Evolutionary conservation across 1,140 invertebrate genomes (phyloP), one percentile per base, ranked within the genome.

Genomic region (Brachionus calyciflorus): DNA sequence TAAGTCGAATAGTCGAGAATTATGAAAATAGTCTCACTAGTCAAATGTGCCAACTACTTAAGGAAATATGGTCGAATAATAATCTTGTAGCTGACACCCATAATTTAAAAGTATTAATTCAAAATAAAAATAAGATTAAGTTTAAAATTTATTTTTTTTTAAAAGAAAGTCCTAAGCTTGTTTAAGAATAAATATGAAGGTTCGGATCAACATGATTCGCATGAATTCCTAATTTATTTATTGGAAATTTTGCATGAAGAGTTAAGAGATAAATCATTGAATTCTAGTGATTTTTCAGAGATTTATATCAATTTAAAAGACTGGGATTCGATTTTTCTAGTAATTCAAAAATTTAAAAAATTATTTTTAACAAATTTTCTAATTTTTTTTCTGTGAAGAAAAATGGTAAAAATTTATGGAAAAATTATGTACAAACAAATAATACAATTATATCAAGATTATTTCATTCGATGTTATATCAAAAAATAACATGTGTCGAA

Each of bases 161-260:
- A 3, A 53, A 57, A 57, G 53, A 17, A 57, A 33, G 26, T n/a
- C n/a, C 14, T 57, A 28, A 57, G 26, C 12, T 57, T 14, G 30
- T 57, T 28, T 30, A 28, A 57, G 3, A 30, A 14, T 14, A 57
- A 28, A 28, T 57, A 57, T 28, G 24, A 28, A 7, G 30, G 30
- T 9, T 57, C n/a, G 26, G 53, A 57, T 2, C 53, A 57, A 30
- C 26, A 57, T 28, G 53, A 57, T 57, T 57, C 53, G 10, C 53
- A 57, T 17, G 53, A 57, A 57, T 57, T 57, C 7, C 30, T 57
- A 26, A 30, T 28, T 6, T 28, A 17, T 6, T 1, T 57, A 10
- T 10, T 57, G 9, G 30, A 57, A n/a, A 57, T 57, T 57, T 30
- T 57, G n/a, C 53, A 57, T 17, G 53, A 57, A 30, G 53, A 57